Base-by-base conservation (phyloP, 2,113 vertebrate genomes). In the Takifugu bimaculatus region DNA sequence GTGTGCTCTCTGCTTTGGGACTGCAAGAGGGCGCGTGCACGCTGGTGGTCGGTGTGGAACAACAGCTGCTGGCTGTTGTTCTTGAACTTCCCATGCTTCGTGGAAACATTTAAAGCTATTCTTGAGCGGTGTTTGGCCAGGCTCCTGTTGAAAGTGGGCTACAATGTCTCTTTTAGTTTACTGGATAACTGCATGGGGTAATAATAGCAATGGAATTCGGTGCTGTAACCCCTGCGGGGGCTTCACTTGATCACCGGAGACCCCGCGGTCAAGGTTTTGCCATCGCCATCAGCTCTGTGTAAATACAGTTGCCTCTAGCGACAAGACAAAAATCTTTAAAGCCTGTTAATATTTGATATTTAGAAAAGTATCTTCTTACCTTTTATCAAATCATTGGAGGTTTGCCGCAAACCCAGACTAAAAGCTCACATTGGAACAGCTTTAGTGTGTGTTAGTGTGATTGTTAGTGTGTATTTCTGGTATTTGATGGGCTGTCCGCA, bases 141-240 rank as follows among this genome's bases (percentile, higher is more conserved):
- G 63, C 52, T 57, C 48, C 54, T 59, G 68, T 59, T 66, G 25
- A 83, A 73, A 67, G 48, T 29, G 28, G 62, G 54, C 56, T 76
- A 75, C 13, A 15, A 48, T 71, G 54, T 79, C 29, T 72, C 77
- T 68, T 77, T 68, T 47, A 66, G 52, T 39, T 13, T 47, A 63
- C 49, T 53, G 53, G 65, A 55, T 63, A 61, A 69, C 50, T n/a
- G 26, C 39, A 48, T 56, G 20, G 71, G 64, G 61, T 85, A 82
- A 85, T 75, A 83, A 84, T 82, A 87, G 80, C 67, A 64, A 7
- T 66, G 68, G 63, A 63, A 79, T 78, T 66, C 74, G 51, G 74
- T 68, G 72, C 73, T 65, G 75, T 62, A 66, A 84, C 76, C 75
- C 48, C 6, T n/a, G 49, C 56, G 67, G 27, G 51, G 28, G 60